Evolutionary conservation across 2,888 invertebrate genomes (phyloP).

Genomic region (Ceriagrion tenellum): DNA sequence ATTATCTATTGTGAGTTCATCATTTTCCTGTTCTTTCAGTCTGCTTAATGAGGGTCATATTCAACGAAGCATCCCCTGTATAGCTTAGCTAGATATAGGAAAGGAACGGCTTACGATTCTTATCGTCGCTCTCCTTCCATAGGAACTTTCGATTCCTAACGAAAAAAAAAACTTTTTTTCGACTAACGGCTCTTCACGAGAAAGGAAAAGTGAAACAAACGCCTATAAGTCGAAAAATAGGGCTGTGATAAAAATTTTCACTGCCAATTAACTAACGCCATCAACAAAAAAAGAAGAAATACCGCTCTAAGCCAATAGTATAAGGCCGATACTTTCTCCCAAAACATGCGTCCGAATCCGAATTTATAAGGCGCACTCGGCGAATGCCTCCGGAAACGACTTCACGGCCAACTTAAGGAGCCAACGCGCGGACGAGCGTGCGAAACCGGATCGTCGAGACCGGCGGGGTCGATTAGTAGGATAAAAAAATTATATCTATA

Average conservation of each 20-base stretch:
- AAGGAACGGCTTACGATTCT: no score
- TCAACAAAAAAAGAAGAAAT: background rate
- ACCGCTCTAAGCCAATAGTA: background rate
- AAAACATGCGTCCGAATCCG: background rate
- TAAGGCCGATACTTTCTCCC: background rate
- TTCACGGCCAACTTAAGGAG: background rate
- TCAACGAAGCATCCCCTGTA: no score
- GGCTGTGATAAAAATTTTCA: background rate
- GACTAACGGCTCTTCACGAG: background rate
- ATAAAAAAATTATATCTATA: no score
- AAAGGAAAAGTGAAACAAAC: constrained; percentile 9
- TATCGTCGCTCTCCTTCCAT: background rate
- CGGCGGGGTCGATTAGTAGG: background rate
- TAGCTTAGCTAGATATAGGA: no score
- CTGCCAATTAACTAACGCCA: background rate
- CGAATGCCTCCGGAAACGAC: background rate
- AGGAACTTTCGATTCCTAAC: background rate
- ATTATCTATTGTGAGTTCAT: no score
- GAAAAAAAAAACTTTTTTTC: background rate
- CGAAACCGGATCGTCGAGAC: background rate
- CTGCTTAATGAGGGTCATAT: no score
- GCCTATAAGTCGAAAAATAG: background rate
- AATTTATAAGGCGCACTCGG: background rate
- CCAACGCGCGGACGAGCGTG: background rate
- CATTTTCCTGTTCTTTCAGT: no score